phyloP scores from a whole-genome alignment of 2,797 vertebrate genomes.

The Cercopithecus neglectus region DNA sequence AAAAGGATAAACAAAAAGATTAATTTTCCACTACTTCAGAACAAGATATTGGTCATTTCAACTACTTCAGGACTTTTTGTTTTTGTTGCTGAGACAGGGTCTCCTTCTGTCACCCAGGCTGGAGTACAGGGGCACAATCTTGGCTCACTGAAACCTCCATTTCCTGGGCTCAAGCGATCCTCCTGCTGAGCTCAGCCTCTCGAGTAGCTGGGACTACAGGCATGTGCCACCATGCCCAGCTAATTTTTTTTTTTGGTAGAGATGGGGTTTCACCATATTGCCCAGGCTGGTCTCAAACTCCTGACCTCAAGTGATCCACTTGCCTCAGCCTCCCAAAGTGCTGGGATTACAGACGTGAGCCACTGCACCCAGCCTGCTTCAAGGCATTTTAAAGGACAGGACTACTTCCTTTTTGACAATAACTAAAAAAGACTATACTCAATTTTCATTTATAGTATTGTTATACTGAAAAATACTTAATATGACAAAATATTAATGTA shows the following conservation, averaged over 20 bases:
- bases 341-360: background rate
- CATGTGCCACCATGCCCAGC: no score
- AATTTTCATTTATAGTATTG: background rate
- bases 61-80: background rate
- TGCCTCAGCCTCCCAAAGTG: background rate
- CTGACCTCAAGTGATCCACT: background rate
- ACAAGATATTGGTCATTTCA: background rate
- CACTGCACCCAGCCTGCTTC: background rate
- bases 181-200: background rate
- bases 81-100: background rate
- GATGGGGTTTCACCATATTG: background rate
- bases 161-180: background rate
- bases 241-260: background rate
- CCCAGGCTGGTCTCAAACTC: background rate
- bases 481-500: slow-evolving; percentile 3
- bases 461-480: background rate
- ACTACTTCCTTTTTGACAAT: background rate
- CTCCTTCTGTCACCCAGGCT: background rate
- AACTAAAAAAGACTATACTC: background rate
- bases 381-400: background rate
- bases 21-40: slow-evolving; percentile 1
- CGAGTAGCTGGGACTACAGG: background rate
- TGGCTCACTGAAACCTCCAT: background rate
- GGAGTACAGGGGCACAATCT: background rate
- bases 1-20: slow-evolving; percentile 18